Conservation (phyloP, 2,113 vertebrate species). For the Peucedramus taeniatus region DNA sequence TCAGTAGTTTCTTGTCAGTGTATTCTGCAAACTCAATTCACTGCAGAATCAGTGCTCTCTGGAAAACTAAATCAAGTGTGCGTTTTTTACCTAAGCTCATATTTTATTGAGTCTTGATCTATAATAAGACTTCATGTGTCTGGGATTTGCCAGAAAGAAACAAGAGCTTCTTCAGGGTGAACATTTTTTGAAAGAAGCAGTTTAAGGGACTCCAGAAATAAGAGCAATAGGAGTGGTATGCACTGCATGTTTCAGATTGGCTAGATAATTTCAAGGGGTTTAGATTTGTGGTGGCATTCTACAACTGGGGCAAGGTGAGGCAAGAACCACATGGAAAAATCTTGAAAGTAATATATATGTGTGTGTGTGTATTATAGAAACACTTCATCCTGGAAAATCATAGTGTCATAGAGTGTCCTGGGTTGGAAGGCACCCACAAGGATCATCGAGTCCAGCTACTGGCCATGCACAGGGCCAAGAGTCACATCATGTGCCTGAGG, state of each 20-base stretch:
- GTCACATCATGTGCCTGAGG: not conserved
- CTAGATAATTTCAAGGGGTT: not conserved
- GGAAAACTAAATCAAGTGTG: not conserved
- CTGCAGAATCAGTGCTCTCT: not conserved
- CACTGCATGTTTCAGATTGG: rapidly evolving
- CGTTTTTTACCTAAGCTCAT: not conserved
- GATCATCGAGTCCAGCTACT: rapidly evolving
- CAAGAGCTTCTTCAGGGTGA: not conserved
- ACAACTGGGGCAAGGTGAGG: not conserved
- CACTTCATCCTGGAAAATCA: not conserved
- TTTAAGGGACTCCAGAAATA: not conserved
- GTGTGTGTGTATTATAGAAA: not conserved
- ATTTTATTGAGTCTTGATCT: not conserved
- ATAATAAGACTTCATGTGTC: not conserved
- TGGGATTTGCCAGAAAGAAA: not conserved
- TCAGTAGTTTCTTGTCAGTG: not conserved
- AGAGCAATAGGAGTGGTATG: not conserved
- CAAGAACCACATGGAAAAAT: not conserved
- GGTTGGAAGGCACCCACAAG: not conserved
- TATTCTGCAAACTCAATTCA: not conserved
- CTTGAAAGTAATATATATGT: not conserved
- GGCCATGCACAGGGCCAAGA: not conserved
- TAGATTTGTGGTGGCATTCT: not conserved
- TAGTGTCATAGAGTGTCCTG: rapidly evolving
- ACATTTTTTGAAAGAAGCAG: not conserved